Conservation (phyloP, 2,113 vertebrate species). For the Microcebus griseorufus region DNA sequence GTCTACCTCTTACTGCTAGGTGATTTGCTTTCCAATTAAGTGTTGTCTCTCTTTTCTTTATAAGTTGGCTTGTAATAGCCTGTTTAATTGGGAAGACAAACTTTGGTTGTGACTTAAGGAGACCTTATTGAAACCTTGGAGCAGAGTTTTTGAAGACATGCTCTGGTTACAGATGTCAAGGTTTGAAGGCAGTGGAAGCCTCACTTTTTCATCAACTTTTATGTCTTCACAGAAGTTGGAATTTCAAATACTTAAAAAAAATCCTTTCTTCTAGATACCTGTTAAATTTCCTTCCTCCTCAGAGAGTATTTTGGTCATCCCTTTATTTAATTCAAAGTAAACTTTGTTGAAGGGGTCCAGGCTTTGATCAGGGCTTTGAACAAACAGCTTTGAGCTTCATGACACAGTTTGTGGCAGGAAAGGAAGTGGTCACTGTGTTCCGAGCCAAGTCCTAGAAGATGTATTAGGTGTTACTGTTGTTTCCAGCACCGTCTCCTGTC, state of each 20-base stretch:
- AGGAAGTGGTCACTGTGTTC: not conserved
- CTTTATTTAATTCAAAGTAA: conserved; percentile 56
- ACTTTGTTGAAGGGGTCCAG: conserved; percentile 60
- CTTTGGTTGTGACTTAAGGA: conserved; percentile 70
- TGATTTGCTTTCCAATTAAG: conserved; percentile 82
- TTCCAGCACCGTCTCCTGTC: not conserved
- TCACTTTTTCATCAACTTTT: conserved; percentile 33
- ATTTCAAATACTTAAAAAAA: conserved; percentile 58
- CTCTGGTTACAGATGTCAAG: not conserved
- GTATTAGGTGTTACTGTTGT: not conserved
- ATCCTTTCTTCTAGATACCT: conserved; percentile 62
- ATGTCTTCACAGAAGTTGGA: conserved; percentile 50
- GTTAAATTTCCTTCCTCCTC: conserved; percentile 32
- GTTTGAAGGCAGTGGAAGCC: conserved; percentile 50
- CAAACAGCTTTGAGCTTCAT: not conserved
- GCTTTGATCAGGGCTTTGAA: conserved; percentile 63
- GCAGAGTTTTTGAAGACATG: conserved; percentile 57
- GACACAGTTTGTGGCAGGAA: not conserved
- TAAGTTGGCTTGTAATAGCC: conserved; percentile 74
- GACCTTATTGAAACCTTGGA: conserved; percentile 67
- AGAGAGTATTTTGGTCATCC: conserved; percentile 63
- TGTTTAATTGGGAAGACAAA: conserved; percentile 82
- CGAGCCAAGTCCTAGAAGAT: not conserved
- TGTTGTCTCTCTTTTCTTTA: conserved; percentile 59
- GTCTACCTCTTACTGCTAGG: conserved; percentile 77